Evolutionary conservation across 2,888 invertebrate genomes (phyloP).

Genomic region (Chrysomela aeneicollis): DNA sequence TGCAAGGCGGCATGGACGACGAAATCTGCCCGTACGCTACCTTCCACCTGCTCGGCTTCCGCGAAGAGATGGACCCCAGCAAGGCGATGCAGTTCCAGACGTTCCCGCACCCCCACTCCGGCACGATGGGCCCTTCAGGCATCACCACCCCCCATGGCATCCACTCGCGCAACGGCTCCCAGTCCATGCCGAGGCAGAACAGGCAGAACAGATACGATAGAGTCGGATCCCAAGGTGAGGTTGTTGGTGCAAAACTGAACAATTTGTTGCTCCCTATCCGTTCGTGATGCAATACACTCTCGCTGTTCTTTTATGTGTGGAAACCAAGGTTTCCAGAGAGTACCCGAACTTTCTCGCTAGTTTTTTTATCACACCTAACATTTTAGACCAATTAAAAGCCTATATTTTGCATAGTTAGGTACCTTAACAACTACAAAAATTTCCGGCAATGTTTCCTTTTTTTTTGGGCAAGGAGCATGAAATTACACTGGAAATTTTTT

Average conservation of each 20-base stretch:
- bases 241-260: no score
- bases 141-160: slow-evolving; percentile 72
- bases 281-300: no score
- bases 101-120: slow-evolving; percentile 84
- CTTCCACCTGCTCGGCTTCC: slow-evolving; percentile 93
- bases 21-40: slow-evolving; percentile 97
- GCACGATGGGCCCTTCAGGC: slow-evolving; percentile 83
- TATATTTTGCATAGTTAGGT: no score
- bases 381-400: no score
- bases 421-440: no score
- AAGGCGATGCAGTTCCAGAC: slow-evolving; percentile 91
- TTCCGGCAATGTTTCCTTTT: no score
- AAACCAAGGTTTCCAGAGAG: no score
- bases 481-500: no score
- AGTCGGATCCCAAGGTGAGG: slow-evolving; percentile 59
- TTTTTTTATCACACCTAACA: no score
- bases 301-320: not conserved
- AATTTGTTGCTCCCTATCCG: no score
- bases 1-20: slow-evolving; percentile 80
- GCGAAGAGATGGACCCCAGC: slow-evolving; percentile 93
- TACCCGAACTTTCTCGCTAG: no score
- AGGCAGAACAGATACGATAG: slow-evolving; percentile 59
- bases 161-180: slow-evolving; percentile 86
- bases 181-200: slow-evolving; percentile 77
- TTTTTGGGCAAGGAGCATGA: no score